Conservation (phyloP, 2,797 vertebrate species). For the Ptychobarbus kaznakovi region DNA sequence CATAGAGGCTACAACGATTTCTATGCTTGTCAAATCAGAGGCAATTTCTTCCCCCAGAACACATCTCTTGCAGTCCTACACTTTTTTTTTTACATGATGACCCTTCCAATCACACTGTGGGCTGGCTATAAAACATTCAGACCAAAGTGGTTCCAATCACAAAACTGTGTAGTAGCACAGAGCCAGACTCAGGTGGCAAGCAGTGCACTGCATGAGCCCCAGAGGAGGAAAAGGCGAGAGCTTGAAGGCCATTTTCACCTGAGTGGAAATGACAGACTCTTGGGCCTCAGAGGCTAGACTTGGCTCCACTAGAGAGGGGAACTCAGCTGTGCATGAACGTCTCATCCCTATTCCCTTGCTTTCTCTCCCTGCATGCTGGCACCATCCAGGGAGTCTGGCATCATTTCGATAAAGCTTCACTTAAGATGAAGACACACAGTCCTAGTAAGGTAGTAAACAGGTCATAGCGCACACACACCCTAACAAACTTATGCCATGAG, state of each 20-base stretch:
- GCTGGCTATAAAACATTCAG: conserved; percentile 43
- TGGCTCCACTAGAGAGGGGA: conserved; percentile 29
- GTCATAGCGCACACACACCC: conserved; percentile 10
- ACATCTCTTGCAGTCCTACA: conserved; percentile 25
- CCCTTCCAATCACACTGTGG: conserved; percentile 36
- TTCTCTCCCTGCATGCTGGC: conserved; percentile 22
- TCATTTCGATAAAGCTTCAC: conserved; percentile 60
- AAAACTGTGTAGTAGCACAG: conserved; percentile 45
- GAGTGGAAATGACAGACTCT: conserved; percentile 60
- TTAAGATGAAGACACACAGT: conserved; percentile 60
- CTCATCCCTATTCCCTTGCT: conserved; percentile 18
- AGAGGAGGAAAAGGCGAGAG: conserved; percentile 30
- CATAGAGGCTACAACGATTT: background rate
- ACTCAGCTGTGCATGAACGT: conserved; percentile 43
- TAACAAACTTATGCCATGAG: conserved; percentile 19
- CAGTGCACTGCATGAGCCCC: conserved; percentile 56
- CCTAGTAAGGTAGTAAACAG: conserved; percentile 64
- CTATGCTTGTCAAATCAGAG: background rate
- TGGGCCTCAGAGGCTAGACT: conserved; percentile 31
- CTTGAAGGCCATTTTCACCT: conserved; percentile 68
- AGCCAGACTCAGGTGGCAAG: conserved; percentile 75
- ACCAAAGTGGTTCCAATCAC: conserved; percentile 51
- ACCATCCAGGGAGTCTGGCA: conserved; percentile 56
- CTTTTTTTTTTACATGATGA: background rate
- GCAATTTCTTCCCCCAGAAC: background rate